phyloP scores from a whole-genome alignment of 2,113 vertebrate genomes.

The Eleginops maclovinus region DNA sequence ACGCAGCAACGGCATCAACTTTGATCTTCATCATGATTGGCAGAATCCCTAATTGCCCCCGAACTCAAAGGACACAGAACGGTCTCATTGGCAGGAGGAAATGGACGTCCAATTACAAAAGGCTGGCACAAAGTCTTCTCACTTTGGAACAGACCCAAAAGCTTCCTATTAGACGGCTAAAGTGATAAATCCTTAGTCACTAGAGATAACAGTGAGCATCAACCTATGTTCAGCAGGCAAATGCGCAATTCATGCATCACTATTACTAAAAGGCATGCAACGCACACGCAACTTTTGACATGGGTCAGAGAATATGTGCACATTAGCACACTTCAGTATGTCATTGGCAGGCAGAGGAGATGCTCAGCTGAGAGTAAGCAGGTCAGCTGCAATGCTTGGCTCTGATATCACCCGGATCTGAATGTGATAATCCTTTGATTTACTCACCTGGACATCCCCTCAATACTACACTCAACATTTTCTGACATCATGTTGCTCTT shows the following conservation, averaged over 20 bases:
- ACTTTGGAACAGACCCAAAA: slow-evolving; percentile 46
- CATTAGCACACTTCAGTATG: slow-evolving; percentile 25
- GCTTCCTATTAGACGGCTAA: slow-evolving; percentile 27
- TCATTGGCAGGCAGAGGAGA: slow-evolving; percentile 14
- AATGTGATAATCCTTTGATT: not conserved
- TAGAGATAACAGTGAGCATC: slow-evolving; percentile 24
- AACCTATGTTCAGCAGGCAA: slow-evolving; percentile 12
- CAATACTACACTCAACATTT: not conserved
- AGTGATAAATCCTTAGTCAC: slow-evolving; percentile 22
- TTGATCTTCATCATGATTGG: slow-evolving; percentile 63
- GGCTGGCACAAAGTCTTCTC: slow-evolving; percentile 37
- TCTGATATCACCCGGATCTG: slow-evolving; percentile 17
- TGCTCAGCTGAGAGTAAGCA: slow-evolving; percentile 35
- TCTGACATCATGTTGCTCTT: slow-evolving; percentile 1
- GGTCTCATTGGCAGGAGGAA: slow-evolving; percentile 51
- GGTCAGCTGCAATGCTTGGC: slow-evolving; percentile 43
- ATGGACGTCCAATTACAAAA: slow-evolving; percentile 64
- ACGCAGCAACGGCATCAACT: slow-evolving; percentile 35
- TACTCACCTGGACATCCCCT: slow-evolving; percentile 34
- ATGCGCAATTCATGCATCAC: slow-evolving; percentile 1
- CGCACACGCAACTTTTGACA: slow-evolving; percentile 47
- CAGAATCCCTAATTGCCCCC: slow-evolving; percentile 54
- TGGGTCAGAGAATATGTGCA: slow-evolving; percentile 44
- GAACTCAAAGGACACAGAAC: slow-evolving; percentile 58
- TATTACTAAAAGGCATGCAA: slow-evolving; percentile 7